Evolutionary conservation across 2,113 vertebrate species (phyloP).

Genomic region (Siniperca knerii): DNA sequence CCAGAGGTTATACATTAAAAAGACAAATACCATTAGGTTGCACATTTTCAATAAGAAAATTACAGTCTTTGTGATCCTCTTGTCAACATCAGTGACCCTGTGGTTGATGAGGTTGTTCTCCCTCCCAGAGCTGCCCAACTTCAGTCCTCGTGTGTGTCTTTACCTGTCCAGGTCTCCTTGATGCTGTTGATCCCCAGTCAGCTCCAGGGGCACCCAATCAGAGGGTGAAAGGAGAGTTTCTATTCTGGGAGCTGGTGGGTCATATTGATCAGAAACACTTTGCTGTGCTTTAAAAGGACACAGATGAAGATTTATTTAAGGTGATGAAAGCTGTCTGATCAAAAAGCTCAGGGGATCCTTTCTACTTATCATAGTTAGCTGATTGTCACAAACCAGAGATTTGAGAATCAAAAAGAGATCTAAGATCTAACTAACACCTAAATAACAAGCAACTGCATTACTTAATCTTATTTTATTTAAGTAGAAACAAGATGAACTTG

Average conservation of each 20-base stretch:
- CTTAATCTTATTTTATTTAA: background rate
- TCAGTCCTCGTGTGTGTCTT: background rate
- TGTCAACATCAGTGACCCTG: background rate
- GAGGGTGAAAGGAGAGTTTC: background rate
- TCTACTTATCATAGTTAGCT: too few relatives aligned
- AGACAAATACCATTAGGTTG: background rate
- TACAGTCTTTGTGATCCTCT: too few relatives aligned
- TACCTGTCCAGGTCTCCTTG: background rate
- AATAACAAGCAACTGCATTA: conserved; percentile 1
- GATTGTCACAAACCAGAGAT: too few relatives aligned
- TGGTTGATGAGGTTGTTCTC: background rate
- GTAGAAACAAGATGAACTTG: background rate
- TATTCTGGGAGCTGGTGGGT: background rate
- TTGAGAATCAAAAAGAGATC: too few relatives aligned
- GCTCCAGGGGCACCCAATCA: background rate
- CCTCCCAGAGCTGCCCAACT: background rate
- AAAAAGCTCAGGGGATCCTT: too few relatives aligned
- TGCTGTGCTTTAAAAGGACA: background rate
- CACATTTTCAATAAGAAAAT: background rate
- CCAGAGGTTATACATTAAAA: too few relatives aligned
- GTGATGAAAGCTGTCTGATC: too few relatives aligned
- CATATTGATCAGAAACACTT: background rate
- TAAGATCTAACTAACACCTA: too few relatives aligned
- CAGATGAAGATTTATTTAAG: background rate
- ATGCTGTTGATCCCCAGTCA: background rate